Percentiles rank a stretch among this genome's conserved stretches.
These are phyloP conservation scores for Otocyon megalotis DNA, from an alignment of 2,113 vertebrate genomes.

Conservation along the genomic window DNA sequence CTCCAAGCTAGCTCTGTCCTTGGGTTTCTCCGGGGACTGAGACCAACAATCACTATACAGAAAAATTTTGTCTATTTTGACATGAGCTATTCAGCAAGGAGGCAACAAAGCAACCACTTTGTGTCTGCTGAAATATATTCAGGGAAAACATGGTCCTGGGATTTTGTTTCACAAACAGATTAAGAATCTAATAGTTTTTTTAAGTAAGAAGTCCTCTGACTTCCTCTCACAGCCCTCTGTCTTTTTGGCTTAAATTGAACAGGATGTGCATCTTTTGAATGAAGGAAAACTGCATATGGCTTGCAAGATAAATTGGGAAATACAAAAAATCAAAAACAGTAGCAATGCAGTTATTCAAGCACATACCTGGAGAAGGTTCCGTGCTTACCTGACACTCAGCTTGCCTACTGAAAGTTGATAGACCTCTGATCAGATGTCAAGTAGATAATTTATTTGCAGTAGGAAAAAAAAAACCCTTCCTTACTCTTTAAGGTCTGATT, in stretches of 20 bases:
- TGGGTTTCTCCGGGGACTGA: conserved; percentile 46
- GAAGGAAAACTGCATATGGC: conserved; percentile 19
- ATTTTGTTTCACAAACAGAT: conserved; percentile 53
- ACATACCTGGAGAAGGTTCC: background rate
- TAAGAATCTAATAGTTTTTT: conserved; percentile 50
- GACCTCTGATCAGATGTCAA: background rate
- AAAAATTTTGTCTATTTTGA: conserved; percentile 55
- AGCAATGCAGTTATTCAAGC: background rate
- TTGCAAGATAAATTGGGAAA: background rate
- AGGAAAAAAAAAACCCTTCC: background rate
- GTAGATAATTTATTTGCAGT: conserved; percentile 8
- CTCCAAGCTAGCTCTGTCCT: conserved; percentile 52
- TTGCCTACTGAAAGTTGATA: background rate
- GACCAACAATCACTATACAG: conserved; percentile 61
- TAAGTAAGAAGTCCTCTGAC: conserved; percentile 41
- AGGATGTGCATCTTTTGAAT: conserved; percentile 41
- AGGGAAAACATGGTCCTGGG: background rate
- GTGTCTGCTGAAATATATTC: conserved; percentile 35
- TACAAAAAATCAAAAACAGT: conserved; percentile 33
- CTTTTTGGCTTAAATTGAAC: conserved; percentile 26
- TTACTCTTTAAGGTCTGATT: conserved; percentile 42
- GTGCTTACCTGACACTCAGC: background rate
- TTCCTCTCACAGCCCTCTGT: background rate
- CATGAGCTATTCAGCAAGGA: background rate
- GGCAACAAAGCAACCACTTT: conserved; percentile 4